Evolutionary conservation across 2,888 invertebrate species (phyloP).

Genomic region (Toxonevra muliebris): DNA sequence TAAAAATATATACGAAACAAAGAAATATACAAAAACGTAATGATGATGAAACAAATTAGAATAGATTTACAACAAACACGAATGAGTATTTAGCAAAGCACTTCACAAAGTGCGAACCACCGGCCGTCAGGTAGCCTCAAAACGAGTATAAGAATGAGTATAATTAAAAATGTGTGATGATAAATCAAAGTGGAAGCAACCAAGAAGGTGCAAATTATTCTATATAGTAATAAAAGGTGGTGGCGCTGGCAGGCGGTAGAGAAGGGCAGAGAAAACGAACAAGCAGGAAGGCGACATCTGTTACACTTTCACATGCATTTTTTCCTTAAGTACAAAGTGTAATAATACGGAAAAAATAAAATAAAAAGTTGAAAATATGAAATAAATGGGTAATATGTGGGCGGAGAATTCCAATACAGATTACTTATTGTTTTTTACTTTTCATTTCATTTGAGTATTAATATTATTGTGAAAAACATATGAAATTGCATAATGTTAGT

Average conservation of each 20-base stretch:
- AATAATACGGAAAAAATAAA: background rate
- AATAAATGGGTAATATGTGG: background rate
- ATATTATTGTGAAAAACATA: background rate
- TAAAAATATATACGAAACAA: background rate
- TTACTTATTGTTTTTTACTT: background rate
- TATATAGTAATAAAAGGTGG: background rate
- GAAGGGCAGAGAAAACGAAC: background rate
- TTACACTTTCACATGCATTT: slow-evolving; percentile 23
- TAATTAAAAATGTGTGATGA: slow-evolving; percentile 1
- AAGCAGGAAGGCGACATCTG: slow-evolving; percentile 19
- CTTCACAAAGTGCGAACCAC: background rate
- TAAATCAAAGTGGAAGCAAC: slow-evolving; percentile 9
- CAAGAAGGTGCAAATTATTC: slow-evolving; percentile 7
- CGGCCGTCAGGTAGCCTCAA: background rate
- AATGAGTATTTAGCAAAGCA: background rate
- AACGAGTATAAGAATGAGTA: background rate
- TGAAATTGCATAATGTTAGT: background rate
- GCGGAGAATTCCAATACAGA: background rate
- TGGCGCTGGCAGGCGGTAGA: background rate
- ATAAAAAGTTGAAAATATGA: background rate
- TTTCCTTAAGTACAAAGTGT: slow-evolving; percentile 7
- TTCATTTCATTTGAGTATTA: background rate
- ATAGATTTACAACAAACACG: background rate
- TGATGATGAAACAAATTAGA: background rate
- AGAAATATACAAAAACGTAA: background rate